phyloP scores from a whole-genome alignment of 1,140 invertebrate species.

The Meloidogyne floridensis region DNA sequence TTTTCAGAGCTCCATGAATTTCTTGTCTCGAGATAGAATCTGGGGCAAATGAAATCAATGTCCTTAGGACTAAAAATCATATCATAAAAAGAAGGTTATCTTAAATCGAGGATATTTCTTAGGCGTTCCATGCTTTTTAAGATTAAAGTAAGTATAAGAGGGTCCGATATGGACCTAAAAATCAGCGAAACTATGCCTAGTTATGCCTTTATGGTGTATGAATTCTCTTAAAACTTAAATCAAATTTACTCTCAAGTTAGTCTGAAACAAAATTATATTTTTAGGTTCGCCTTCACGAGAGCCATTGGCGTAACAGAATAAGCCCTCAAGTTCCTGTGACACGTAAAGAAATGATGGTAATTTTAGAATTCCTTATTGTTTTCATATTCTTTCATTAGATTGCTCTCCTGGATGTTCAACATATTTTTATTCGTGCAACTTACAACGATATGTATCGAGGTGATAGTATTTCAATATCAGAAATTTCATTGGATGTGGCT shows the following conservation, averaged over 20 bases:
- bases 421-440: slow-evolving; percentile 75
- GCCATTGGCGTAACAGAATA: slow-evolving; percentile 73
- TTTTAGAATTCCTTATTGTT: not conserved
- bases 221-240: too few species aligned
- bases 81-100: too few species aligned
- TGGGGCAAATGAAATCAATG: too few species aligned
- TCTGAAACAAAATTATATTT: slow-evolving; percentile 29
- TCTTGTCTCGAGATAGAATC: too few species aligned
- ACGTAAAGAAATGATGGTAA: slow-evolving; percentile 82
- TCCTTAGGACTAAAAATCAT: too few species aligned
- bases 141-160: too few species aligned
- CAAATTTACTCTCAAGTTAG: slow-evolving; percentile 34
- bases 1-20: too few species aligned
- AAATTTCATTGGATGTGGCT: slow-evolving; percentile 82
- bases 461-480: slow-evolving; percentile 64
- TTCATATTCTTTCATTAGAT: not conserved
- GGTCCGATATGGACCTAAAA: too few species aligned
- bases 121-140: too few species aligned
- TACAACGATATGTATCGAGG: slow-evolving; percentile 53
- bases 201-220: too few species aligned
- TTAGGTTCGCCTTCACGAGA: slow-evolving; percentile 62
- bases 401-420: slow-evolving; percentile 81
- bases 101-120: too few species aligned
- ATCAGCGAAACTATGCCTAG: too few species aligned
- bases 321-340: slow-evolving; percentile 72